Base-by-base conservation (phyloP, 2,888 invertebrate genomes). In the Drosophila robusta region DNA sequence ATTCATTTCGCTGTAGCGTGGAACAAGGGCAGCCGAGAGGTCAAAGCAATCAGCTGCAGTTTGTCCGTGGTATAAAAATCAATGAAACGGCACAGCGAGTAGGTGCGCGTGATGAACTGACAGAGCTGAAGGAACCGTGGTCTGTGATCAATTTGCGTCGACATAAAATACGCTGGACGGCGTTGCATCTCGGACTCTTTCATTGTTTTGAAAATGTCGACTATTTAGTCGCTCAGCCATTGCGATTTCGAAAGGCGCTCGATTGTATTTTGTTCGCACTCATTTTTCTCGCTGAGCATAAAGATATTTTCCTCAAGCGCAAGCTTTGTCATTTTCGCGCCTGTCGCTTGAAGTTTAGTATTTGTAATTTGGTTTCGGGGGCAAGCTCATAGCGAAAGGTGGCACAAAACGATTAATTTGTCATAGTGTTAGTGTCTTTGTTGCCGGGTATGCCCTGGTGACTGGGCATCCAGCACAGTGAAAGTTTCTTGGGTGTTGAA, bases 1-100 rank as follows among this genome's bases (percentile, higher is more conserved):
- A 62, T 93, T 93, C 39, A 94, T 77, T 52, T 93, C 92, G 1
- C 87, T 82, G 18, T 93, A 92, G 81, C 93, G 94, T 12, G 94
- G 94, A 18, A 93, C 91, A 65, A 90, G 91, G 1, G 76, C 66
- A 58, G 93, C 93, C 34, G 91, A 89, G 96, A 96, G 11, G 94
- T 94, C 41, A 96, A 91, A 0, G 95, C 95, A 0, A 95, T 94
- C 34, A 96, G 93, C 18, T 94, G 93, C 50, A 96, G 92, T 65
- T 95, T 93, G 38, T 95, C 94, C 0, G 93, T 94, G n/a, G 94
- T 93, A 84, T 95, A 95, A 3, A 94, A 94, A 80, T 96, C 96
- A 95, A 96, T 95, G 87, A 96, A 95, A 51, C 95, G 92, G 92
- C 84, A 12, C 90, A 87, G 11, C 90, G 80, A 1, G 49, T 87